Evolutionary conservation across 2,113 vertebrate genomes (phyloP).

Genomic region (Mirounga angustirostris): DNA sequence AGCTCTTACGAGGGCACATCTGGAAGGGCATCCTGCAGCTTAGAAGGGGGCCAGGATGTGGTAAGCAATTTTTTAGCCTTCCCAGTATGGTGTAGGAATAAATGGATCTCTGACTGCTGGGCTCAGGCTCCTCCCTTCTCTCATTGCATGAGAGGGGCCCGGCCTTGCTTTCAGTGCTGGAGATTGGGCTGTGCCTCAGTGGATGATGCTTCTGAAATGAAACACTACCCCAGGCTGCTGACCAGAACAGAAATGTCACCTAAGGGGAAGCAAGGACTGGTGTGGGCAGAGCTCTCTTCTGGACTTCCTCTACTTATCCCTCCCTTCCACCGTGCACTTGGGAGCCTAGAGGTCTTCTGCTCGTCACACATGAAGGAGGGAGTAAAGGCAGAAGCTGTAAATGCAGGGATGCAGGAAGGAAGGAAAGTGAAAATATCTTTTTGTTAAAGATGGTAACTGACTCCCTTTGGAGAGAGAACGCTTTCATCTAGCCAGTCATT

Average conservation of each 20-base stretch:
- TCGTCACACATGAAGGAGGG: not conserved
- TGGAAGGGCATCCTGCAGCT: not conserved
- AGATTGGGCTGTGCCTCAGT: not conserved
- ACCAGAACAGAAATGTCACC: not conserved
- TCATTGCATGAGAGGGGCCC: not conserved
- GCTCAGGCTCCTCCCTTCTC: not conserved
- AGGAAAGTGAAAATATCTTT: not conserved
- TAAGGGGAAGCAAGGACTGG: not conserved
- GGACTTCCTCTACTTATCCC: not conserved
- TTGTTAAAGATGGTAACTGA: not conserved
- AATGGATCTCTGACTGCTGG: not conserved
- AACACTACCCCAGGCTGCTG: not conserved
- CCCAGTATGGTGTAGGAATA: not conserved
- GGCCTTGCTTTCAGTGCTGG: not conserved
- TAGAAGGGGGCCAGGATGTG: not conserved
- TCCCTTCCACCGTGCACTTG: not conserved
- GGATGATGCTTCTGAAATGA: not conserved
- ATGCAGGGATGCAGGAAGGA: not conserved
- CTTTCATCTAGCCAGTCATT: not conserved
- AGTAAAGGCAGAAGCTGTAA: not conserved
- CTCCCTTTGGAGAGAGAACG: not conserved
- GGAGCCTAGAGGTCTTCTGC: not conserved
- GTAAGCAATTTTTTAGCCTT: not conserved
- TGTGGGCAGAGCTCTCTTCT: not conserved
- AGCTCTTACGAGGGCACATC: not conserved